These are phyloP conservation scores for Oreohelix idahoensis DNA, from an alignment of 1,140 invertebrate species.

Conservation along the genomic window DNA sequence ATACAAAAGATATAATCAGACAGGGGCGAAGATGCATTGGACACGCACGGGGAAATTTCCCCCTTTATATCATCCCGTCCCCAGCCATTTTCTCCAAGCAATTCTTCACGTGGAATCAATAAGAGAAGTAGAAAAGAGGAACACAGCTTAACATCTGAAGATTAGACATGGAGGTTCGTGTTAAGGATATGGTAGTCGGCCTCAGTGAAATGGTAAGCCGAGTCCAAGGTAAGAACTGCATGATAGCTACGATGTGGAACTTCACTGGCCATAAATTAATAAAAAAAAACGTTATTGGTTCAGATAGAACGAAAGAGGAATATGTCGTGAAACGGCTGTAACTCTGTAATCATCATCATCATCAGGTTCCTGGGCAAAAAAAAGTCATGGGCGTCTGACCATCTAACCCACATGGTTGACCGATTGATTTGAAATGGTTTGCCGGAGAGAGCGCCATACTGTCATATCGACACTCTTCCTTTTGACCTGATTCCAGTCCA, in stretches of 20 bases:
- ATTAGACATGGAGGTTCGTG: neutral
- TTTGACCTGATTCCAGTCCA: too few relatives aligned
- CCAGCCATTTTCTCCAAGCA: constrained; percentile 1
- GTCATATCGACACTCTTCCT: too few relatives aligned
- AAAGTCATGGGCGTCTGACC: too few relatives aligned
- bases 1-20: too few relatives aligned
- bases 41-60: neutral
- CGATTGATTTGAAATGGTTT: too few relatives aligned
- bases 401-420: too few relatives aligned
- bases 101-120: constrained; percentile 1
- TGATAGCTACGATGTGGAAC: neutral
- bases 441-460: too few relatives aligned
- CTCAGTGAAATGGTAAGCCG: neutral
- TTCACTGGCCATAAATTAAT: too few relatives aligned
- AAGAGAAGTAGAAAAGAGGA: neutral
- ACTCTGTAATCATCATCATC: too few relatives aligned
- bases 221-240: neutral
- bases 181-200: neutral
- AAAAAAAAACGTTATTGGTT: too few relatives aligned
- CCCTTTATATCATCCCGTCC: neutral
- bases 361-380: too few relatives aligned
- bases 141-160: neutral
- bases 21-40: neutral
- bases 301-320: neutral
- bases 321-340: too few relatives aligned